Conservation (phyloP, 2,888 invertebrate species). For the Drosophila melanosoma region DNA sequence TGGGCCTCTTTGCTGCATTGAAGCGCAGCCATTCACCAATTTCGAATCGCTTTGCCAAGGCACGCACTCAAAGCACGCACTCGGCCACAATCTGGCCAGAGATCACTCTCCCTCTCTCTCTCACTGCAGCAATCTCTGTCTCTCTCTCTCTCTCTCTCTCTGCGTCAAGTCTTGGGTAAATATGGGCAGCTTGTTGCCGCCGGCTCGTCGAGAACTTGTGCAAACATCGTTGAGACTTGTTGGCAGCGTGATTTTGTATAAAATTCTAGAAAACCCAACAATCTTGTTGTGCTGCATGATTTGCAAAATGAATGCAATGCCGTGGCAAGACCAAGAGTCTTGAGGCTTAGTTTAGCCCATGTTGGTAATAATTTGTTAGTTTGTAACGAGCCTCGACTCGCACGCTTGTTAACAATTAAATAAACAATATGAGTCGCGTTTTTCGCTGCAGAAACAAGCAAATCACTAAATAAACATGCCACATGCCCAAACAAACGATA, state of each 20-base stretch:
- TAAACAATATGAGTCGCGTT: constrained; percentile 78
- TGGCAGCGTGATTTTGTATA: constrained; percentile 80
- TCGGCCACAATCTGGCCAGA: constrained; percentile 15
- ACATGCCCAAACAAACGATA: constrained; percentile 53
- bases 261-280: constrained; percentile 54
- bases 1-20: constrained; percentile 70
- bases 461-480: constrained; percentile 80
- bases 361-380: constrained; percentile 73
- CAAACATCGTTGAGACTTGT: constrained; percentile 81
- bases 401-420: constrained; percentile 80
- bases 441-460: constrained; percentile 62
- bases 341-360: constrained; percentile 39
- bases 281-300: constrained; percentile 57
- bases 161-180: constrained; percentile 76
- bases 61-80: constrained; percentile 49
- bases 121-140: constrained; percentile 23
- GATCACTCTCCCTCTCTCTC: constrained; percentile 26
- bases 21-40: constrained; percentile 78
- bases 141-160: constrained; percentile 5
- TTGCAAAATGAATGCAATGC: constrained; percentile 69
- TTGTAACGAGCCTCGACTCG: constrained; percentile 67
- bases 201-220: constrained; percentile 57
- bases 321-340: constrained; percentile 10
- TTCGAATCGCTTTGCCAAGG: constrained; percentile 41
- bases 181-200: constrained; percentile 46